These are phyloP conservation scores for Arvicanthis niloticus DNA, from an alignment of 2,113 vertebrate genomes.

Conservation along the genomic window DNA sequence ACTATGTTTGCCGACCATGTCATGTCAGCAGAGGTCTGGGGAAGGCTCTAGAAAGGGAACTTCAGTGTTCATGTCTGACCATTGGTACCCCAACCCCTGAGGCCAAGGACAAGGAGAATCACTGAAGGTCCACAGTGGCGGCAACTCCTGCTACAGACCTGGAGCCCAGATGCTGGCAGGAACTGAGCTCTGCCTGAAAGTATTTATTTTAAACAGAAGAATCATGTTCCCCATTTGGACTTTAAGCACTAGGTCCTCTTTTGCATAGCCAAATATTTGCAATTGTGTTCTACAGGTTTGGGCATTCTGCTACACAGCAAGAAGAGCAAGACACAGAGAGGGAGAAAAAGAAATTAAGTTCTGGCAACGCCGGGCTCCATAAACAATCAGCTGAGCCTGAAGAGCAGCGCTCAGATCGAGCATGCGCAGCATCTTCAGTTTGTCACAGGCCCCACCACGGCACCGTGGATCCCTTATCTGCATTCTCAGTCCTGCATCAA, in stretches of 20 bases:
- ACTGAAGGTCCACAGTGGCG: conserved; percentile 63
- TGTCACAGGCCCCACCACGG: neutral
- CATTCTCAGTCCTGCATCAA: neutral
- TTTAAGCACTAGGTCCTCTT: conserved; percentile 85
- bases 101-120: neutral
- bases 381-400: neutral
- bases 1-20: conserved; percentile 78
- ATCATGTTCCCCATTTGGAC: conserved; percentile 83
- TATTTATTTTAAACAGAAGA: conserved; percentile 82
- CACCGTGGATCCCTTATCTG: neutral
- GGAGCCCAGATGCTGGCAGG: conserved; percentile 76
- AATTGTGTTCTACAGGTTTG: conserved; percentile 72
- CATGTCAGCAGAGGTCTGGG: conserved; percentile 63
- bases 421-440: neutral
- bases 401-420: neutral
- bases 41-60: conserved; percentile 65
- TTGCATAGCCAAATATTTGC: conserved; percentile 85
- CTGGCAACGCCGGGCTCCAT: neutral
- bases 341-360: neutral
- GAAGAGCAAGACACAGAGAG: neutral
- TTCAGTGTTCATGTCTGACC: conserved; percentile 1
- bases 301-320: conserved; percentile 15
- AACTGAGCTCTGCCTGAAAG: conserved; percentile 78
- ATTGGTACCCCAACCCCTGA: conserved; percentile 69
- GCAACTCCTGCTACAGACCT: conserved; percentile 45